Conservation (phyloP, 2,797 vertebrate species). For the Sparus aurata region DNA sequence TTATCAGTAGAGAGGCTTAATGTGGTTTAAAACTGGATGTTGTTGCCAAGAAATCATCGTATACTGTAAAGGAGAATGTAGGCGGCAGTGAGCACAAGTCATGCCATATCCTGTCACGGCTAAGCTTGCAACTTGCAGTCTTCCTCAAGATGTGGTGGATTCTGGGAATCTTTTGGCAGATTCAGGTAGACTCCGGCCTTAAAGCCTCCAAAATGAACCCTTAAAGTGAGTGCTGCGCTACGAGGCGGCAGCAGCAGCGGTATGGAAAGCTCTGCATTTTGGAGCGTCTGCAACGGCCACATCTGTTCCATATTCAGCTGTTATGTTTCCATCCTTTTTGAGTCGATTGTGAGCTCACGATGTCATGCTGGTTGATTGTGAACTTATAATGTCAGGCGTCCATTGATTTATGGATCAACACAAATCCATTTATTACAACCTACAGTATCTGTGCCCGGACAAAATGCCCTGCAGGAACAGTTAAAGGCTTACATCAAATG, state of each 20-base stretch:
- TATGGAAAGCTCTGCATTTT: no score
- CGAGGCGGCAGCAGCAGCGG: not conserved
- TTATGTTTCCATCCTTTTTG: slow-evolving; percentile 43
- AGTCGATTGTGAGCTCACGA: slow-evolving; percentile 33
- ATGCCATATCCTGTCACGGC: not conserved
- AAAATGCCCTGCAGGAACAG: slow-evolving; percentile 65
- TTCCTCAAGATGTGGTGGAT: slow-evolving; percentile 10
- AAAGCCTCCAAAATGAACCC: no score
- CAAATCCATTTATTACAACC: slow-evolving; percentile 74
- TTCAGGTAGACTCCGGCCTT: not conserved
- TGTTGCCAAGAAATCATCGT: slow-evolving; percentile 6
- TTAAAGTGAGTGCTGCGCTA: not conserved
- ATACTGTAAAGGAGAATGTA: not conserved
- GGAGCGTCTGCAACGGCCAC: slow-evolving; percentile 13
- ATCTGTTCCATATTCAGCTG: slow-evolving; percentile 52
- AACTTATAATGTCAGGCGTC: slow-evolving; percentile 61
- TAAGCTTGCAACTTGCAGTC: not conserved
- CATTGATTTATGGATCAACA: slow-evolving; percentile 65
- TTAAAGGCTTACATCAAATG: slow-evolving; percentile 76
- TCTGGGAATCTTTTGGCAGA: slow-evolving; percentile 20
- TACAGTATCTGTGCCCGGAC: slow-evolving; percentile 62
- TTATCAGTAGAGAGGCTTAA: not conserved
- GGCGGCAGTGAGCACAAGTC: not conserved
- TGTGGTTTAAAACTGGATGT: slow-evolving; percentile 17
- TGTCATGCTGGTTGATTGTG: slow-evolving; percentile 64